Percentiles rank a stretch among this genome's conserved stretches.
These are phyloP conservation scores for Grus americana DNA, from an alignment of 2,113 vertebrate species.

Conservation along the genomic window DNA sequence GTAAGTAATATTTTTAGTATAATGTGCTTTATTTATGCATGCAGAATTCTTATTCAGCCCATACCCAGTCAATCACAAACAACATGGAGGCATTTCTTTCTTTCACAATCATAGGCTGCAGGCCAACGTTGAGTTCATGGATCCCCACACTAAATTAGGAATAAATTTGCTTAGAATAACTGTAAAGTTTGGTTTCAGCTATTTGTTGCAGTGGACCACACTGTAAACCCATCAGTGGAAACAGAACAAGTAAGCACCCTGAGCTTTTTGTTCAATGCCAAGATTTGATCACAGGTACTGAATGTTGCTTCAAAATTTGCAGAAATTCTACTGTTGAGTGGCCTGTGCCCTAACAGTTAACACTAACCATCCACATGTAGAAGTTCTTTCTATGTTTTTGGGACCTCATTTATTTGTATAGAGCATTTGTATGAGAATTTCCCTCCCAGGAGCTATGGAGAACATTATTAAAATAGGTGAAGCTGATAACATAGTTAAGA, in stretches of 20 bases:
- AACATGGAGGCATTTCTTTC: not conserved
- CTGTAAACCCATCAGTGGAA: not conserved
- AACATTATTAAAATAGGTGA: not conserved
- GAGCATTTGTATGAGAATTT: not conserved
- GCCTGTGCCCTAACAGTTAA: not conserved
- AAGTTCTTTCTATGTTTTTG: not conserved
- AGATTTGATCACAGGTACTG: not conserved
- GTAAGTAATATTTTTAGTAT: not conserved
- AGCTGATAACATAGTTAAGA: not conserved
- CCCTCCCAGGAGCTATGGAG: not conserved
- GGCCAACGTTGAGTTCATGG: not conserved
- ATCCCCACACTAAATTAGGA: not conserved
- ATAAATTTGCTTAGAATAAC: not conserved
- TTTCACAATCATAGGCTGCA: not conserved
- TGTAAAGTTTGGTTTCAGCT: not conserved
- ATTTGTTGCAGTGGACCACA: not conserved
- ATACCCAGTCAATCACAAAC: not conserved
- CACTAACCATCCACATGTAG: not conserved
- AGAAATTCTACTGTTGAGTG: not conserved
- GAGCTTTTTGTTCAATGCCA: not conserved
- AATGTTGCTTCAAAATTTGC: not conserved
- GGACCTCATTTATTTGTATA: rapidly evolving
- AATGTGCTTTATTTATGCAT: not conserved
- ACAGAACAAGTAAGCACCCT: not conserved
- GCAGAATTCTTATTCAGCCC: not conserved